Evolutionary conservation across 2,888 invertebrate genomes (phyloP), one percentile per base, ranked within the genome.

Genomic region (Drosophila falleni): DNA sequence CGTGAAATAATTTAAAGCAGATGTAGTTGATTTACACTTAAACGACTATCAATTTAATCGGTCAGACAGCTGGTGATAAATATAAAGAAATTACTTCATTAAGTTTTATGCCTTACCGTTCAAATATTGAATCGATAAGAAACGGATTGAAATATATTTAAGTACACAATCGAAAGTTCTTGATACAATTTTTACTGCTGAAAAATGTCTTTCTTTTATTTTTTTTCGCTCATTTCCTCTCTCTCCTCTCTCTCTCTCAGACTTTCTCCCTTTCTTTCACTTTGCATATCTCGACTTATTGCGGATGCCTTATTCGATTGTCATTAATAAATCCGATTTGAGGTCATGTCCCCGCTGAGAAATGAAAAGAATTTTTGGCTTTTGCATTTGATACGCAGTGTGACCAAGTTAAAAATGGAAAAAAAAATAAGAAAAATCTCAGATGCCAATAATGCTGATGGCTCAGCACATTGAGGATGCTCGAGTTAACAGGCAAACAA

Each of bases 401-500:
- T 62, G 44, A 35, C 35, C 35, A 23, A 19, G 8, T 5, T 44
- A 33, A 2, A 8, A 35, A 37, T 3, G 5, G 5, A 29, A 29
- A 29, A 29, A 37, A 15, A 37, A 15, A 23, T 33, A n/a, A n/a
- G n/a, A 54, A 54, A 69, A 33, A 61, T 67, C 64, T 33, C 42
- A 10, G 42, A 16, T 39, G 54, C 26, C 54, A 42, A 61, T 61
- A 44, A 62, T 44, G 39, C 39, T 54, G 65, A 55, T 58, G 71
- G 60, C 53, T 69, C 31, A 19, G 65, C 54, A 55, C 41, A 55
- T 59, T 55, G 71, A 59, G 60, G 19, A 60, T 56, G 61, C 71
- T 71, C 46, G 64, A 74, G 42, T 70, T 70, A 65, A 74, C 67
- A 42, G 50, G 72, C 64, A 76, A 75, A 76, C 72, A 75, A 69